Conservation (phyloP, 2,888 invertebrate species). For the Empis livida region DNA sequence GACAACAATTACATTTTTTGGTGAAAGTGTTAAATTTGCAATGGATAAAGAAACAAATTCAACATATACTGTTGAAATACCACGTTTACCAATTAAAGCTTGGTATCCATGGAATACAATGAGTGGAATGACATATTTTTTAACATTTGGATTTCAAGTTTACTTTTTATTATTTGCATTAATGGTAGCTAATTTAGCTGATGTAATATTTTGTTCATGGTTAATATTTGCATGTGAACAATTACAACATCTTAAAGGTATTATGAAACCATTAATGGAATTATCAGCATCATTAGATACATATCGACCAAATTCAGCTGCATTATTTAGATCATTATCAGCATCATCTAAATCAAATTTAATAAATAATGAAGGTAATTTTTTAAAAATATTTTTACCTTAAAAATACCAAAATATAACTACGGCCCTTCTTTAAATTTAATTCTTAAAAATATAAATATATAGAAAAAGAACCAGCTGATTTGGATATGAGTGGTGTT, state of each 20-base stretch:
- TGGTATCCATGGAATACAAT: conserved; percentile 70
- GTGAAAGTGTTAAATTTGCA: conserved; percentile 55
- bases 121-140: conserved; percentile 51
- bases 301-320: conserved; percentile 57
- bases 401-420: not conserved
- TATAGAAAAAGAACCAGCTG: conserved; percentile 40
- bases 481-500: conserved; percentile 57
- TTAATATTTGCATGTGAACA: conserved; percentile 77
- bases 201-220: conserved; percentile 75
- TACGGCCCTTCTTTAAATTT: no score
- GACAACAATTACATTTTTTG: conserved; percentile 69
- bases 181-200: conserved; percentile 47
- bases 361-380: conserved; percentile 34
- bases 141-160: conserved; percentile 54
- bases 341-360: conserved; percentile 36
- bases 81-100: conserved; percentile 58
- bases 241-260: conserved; percentile 69
- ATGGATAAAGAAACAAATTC: conserved; percentile 60
- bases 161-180: conserved; percentile 56
- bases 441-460: not conserved
- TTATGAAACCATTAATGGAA: conserved; percentile 79
- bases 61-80: conserved; percentile 52
- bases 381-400: no score
- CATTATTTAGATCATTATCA: conserved; percentile 48
- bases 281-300: conserved; percentile 71